Base-by-base conservation (phyloP, 2,888 invertebrate genomes). In the Sclerodermus sp. region DNA sequence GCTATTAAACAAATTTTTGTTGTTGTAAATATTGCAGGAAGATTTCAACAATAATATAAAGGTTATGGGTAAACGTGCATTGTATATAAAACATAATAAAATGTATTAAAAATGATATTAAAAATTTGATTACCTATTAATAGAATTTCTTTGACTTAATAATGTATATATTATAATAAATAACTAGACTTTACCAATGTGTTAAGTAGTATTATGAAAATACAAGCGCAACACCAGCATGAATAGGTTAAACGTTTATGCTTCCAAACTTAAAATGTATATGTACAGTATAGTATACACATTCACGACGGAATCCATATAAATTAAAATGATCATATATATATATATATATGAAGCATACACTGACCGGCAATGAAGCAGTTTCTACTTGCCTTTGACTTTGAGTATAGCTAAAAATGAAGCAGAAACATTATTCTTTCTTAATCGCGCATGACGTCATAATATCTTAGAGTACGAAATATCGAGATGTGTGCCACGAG, bases 171-270 rank as follows among this genome's bases (percentile, higher is more conserved):
- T 36, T 45, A 30, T 36, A 47, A 42, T 29, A 39, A 32, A 30
- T 30, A 49, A 56, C 47, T 32, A 34, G 44, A 53, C 42, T 38
- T 56, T 59, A 45, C 53, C 44, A 51, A 58, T 57, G 49, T 51
- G 53, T 44, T 51, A 57, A 43, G 38, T 50, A 49, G 48, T 47
- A 51, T 55, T 59, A 46, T 55, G n/a, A n/a, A n/a, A n/a, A n/a
- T 52, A 55, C 52, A 49, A 49, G 52, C 58, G 59, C 59, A 59
- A 62, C n/a, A n/a, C n/a, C 58, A 61, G 49, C 49, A 52, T 46
- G 53, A 60, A 63, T 55, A 59, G 55, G 61, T 64, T 56, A 64
- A 62, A 50, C 38, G 55, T 60, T 41, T 30, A 51, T 62, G 48
- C n/a, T n/a, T 42, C 42, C 30, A 42, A 42, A 42, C 30, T 42